A percentile compares a stretch with the other conserved stretches of the same genome.
Evolutionary conservation across 2,888 invertebrate species (phyloP).

Genomic region (Mesorhabditis belari): DNA sequence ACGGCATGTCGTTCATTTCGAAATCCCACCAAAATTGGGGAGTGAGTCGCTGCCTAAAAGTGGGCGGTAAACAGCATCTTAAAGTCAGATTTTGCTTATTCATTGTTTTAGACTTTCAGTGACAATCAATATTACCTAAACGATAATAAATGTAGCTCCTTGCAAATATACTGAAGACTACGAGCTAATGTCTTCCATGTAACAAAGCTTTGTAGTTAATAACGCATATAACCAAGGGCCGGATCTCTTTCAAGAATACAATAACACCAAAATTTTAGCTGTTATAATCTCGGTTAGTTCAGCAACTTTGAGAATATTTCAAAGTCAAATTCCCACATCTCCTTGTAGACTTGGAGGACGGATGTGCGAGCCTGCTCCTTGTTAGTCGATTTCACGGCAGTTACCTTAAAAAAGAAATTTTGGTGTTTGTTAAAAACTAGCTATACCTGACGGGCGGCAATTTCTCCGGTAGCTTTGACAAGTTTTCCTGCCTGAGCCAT

Average conservation of each 20-base stretch:
- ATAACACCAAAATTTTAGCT: no score
- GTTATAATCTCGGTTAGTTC: no score
- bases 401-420: constrained; percentile 36
- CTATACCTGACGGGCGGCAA: constrained; percentile 5
- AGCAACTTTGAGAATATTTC: no score
- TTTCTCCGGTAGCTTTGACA: constrained; percentile 16
- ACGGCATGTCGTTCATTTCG: constrained; percentile 45
- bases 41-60: constrained; percentile 43
- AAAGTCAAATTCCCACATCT: constrained; percentile 54
- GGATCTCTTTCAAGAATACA: no score
- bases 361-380: constrained; percentile 54
- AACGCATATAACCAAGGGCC: no score
- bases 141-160: no score
- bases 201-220: no score
- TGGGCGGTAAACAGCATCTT: background rate
- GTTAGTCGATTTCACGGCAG: constrained; percentile 55
- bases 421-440: background rate
- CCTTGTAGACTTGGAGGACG: constrained; percentile 56
- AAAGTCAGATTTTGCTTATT: no score
- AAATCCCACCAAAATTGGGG: constrained; percentile 49
- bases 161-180: no score
- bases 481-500: constrained; percentile 25
- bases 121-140: background rate
- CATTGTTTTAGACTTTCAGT: no score
- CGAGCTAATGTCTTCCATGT: no score